Base-by-base conservation (phyloP, 2,888 invertebrate genomes). In the Hipparchia semele region DNA sequence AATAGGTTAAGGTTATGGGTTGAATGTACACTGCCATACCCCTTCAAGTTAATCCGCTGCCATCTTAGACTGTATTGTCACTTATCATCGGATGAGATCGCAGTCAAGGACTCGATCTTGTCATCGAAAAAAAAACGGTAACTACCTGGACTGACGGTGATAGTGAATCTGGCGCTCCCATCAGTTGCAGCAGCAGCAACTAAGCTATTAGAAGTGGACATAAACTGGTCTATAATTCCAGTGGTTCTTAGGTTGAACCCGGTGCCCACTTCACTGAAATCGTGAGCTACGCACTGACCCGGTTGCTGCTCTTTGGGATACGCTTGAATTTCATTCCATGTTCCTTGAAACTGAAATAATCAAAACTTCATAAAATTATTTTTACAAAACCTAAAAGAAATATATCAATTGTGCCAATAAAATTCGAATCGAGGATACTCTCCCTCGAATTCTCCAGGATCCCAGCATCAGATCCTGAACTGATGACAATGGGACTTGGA, bases 221-320 rank as follows among this genome's bases (percentile, higher is more conserved):
- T 74, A 58, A 85, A 84, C 70, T 89, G 88, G 39, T 89, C 83
- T 0, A 68, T 74, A 0, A 92, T 80, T 49, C 81, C 83, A 0
- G 81, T 80, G 0, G 88, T 87, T 3, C 75, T 74, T 5, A 90
- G 70, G 72, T 78, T 80, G n/a, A 89, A 75, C 0, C 45, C 61
- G 56, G 80, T 79, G 51, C 60, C 79, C 3, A 79, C 73, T 6
- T 70, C 23, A 0, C 79, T 76, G 76, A 84, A 88, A 2, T 78
- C 74, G 68, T 90, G 89, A 54, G 75, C 81, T n/a, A 88, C 77
- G 68, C 92, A 92, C 3, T 87, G 83, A 5, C 91, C 90, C 0
- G 83, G 72, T 69, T 86, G 84, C 23, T 84, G 78, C 1, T 80
- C 80, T 72, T 86, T 86, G 0, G 80, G 80, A 39, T 83, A 83